These are phyloP conservation scores for Capreolus pygargus DNA, from an alignment of 2,113 vertebrate species.

Conservation along the genomic window DNA sequence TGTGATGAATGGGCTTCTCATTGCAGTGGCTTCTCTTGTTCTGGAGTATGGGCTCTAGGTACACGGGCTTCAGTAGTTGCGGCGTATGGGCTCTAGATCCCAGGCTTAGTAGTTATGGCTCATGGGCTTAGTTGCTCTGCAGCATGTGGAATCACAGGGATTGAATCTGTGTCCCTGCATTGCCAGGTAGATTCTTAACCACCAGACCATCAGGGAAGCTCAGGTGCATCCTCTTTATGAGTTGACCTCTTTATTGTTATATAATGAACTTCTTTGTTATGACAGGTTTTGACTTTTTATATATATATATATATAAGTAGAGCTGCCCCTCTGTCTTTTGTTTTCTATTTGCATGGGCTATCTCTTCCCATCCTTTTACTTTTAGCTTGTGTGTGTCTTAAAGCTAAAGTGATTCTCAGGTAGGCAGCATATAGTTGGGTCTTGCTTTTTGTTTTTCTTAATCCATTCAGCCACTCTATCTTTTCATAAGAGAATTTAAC, in stretches of 20 bases:
- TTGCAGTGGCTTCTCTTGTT: neutral
- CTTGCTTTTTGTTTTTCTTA: neutral
- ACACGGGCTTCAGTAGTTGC: accelerated
- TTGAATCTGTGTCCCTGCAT: neutral
- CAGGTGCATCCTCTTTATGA: neutral
- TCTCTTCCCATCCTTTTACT: neutral
- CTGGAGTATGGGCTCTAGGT: neutral
- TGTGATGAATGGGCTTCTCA: neutral
- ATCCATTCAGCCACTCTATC: neutral
- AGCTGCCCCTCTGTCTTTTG: neutral
- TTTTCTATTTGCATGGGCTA: neutral
- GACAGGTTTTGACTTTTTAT: neutral
- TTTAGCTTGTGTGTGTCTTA: neutral
- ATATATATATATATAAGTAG: neutral
- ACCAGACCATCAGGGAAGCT: neutral
- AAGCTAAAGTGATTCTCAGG: neutral
- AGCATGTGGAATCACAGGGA: neutral
- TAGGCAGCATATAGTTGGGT: neutral
- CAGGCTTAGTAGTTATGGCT: neutral
- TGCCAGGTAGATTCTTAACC: neutral
- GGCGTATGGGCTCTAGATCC: neutral
- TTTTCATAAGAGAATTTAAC: neutral
- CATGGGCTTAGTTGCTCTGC: neutral
- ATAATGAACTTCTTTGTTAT: neutral
- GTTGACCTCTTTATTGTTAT: neutral